Evolutionary conservation across 2,888 invertebrate species (phyloP).

Genomic region (Hydrotaea diabolus): DNA sequence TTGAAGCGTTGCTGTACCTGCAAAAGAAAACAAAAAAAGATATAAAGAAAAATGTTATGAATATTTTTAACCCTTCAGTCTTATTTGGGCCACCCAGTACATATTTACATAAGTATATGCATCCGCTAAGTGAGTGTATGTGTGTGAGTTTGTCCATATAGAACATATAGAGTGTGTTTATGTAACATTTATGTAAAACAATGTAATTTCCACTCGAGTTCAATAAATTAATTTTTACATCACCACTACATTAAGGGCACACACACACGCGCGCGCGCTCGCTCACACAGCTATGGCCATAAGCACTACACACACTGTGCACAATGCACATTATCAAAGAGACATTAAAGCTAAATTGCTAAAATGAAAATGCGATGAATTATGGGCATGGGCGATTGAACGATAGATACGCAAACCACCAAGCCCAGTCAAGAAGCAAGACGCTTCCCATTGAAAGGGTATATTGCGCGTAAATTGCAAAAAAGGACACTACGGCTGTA

Average conservation of each 20-base stretch:
- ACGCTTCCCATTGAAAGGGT: not conserved
- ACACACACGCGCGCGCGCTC: not conserved
- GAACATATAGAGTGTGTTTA: not conserved
- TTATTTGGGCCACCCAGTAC: not conserved
- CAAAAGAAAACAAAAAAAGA: too few species aligned
- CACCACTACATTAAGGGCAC: slow-evolving; percentile 51
- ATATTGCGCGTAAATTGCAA: not conserved
- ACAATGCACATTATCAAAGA: slow-evolving; percentile 23
- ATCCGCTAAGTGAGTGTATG: not conserved
- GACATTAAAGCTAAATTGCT: slow-evolving; percentile 35
- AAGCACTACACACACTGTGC: not conserved
- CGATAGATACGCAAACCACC: not conserved
- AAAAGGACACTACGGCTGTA: not conserved
- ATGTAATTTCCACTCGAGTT: slow-evolving; percentile 65
- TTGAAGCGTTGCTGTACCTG: too few species aligned
- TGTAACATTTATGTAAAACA: slow-evolving; percentile 38
- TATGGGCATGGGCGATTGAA: slow-evolving; percentile 3
- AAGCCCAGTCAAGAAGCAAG: not conserved
- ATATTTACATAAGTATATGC: not conserved
- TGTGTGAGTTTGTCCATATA: not conserved
- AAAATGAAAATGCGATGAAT: slow-evolving; percentile 29
- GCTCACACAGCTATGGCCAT: not conserved
- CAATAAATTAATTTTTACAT: slow-evolving; percentile 68
- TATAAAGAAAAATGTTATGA: too few species aligned
- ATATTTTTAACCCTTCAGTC: too few species aligned